Evolutionary conservation across 1,140 invertebrate species (phyloP), one percentile per base, ranked within the genome.

Genomic region (Scaptodrosophila lebanonensis): DNA sequence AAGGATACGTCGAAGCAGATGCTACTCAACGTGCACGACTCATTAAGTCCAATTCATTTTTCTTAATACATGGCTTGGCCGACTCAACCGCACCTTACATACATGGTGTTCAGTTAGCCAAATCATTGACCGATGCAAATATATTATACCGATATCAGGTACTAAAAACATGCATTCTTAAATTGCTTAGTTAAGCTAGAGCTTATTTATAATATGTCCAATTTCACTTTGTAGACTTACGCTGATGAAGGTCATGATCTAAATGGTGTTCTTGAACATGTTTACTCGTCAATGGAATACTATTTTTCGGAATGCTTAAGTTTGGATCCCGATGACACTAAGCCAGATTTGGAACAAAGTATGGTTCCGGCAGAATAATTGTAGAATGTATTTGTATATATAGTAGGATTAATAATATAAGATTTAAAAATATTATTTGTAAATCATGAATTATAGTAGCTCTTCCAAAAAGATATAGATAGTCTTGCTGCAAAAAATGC

Each of bases 61-160:
- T 96, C 87, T 89, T 98, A 56, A 89, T 98, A 72, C 97, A 98
- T 84, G 96, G 96, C 56, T 90, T 97, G 84, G 85, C 85, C 7
- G 95, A 97, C 88, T 91, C 97, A 64, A 94, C 94, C 73, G 95
- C 96, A 66, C 97, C 97, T 72, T 96, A 97, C 88, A 94, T 95
- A 71, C 96, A 98, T 88, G 93, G 93, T 53, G 92, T 97, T 85
- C 91, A 95, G 83, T 90, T 98, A 47, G 94, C 96, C 25, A 92
- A 94, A 84, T 93, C 95, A 54, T 90, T 98, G 57, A 93, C 95
- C 15, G 92, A 95, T 71, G 93, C 93, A 49, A 93, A 94, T 71
- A 92, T 97, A 56, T 90, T 97, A 58, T 98, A 96, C 88, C 91
- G 94, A 88, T 94, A 96, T 88, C 95, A 97, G 93, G 96, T 98